Conservation (phyloP, 1,140 invertebrate genomes). For the Drosophila subpulchrella region DNA sequence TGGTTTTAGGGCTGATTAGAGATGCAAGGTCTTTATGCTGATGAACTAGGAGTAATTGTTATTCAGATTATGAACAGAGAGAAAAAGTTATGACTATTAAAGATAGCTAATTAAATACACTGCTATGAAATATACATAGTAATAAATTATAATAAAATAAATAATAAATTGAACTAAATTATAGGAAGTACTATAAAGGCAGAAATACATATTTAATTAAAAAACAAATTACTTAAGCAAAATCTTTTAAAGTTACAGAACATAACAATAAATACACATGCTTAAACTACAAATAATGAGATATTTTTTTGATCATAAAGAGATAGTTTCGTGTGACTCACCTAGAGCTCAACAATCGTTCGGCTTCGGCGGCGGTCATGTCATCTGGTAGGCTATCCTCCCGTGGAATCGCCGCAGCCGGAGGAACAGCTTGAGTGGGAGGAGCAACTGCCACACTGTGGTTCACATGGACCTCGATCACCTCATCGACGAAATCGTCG, state of each 20-base stretch:
- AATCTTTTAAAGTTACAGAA: background rate
- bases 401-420: slow-evolving; percentile 45
- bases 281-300: background rate
- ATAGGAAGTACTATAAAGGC: background rate
- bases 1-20: background rate
- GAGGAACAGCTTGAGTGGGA: background rate
- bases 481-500: slow-evolving; percentile 75
- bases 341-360: slow-evolving; percentile 92
- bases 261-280: slow-evolving; percentile 15
- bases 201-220: background rate
- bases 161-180: too few species aligned
- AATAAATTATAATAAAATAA: too few species aligned
- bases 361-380: slow-evolving; percentile 94
- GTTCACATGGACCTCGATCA: slow-evolving; percentile 59
- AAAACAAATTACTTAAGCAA: background rate
- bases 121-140: background rate
- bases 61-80: background rate
- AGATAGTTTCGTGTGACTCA: slow-evolving; percentile 79
- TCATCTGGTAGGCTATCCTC: slow-evolving; percentile 86
- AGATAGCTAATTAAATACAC: too few species aligned
- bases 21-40: background rate
- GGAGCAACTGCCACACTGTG: slow-evolving; percentile 32
- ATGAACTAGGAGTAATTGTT: background rate
- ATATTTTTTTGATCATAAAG: background rate
- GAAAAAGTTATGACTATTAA: background rate